Base-by-base conservation (phyloP, 2,888 invertebrate species). In the Artemia sp. region DNA sequence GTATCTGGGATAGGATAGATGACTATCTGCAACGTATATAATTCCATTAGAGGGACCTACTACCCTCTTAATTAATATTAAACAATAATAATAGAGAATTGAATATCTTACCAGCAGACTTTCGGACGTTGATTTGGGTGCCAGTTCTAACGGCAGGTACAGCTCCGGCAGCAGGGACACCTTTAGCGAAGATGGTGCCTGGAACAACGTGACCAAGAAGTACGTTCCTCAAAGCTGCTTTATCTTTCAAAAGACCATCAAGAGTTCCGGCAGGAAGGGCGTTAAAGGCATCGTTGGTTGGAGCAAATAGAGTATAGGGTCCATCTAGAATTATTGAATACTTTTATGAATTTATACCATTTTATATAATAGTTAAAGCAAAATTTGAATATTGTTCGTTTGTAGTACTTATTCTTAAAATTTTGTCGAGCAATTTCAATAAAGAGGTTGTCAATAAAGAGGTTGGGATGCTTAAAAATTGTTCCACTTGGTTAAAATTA, bases 41-140 rank as follows among this genome's bases (percentile, higher is more conserved):
- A 78, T 72, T 69, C 72, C 72, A 66, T 72, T 72, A 51, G 50
- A 52, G 12, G 72, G 69, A 14, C 14, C 52, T 19, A 70, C 51
- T 8, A 53, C 58, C 10, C 69, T 12, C 64, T 51, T 51, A 51
- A 70, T 38, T n/a, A 72, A 52, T 38, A 53, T 12, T 10, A 67
- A 70, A 24, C 69, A 67, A 50, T 68, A 38, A 38, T 6, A 38
- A 38, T 38, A 38, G 6, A 38, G 4, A 38, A 38, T 38, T 38
- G 0, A 38, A 38, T 38, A 38, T 38, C 38, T 38, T 38, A 38
- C 38, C 38, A 38, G 38, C 38, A 38, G 38, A 38, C 38, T 38
- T 38, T 38, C 38, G 38, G 14, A 58, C n/a, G 64, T 10, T 58
- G 24, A 58, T 58, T 24, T 11, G 64, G n/a, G 64, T 58, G 12